Conservation (phyloP, 2,797 vertebrate genomes). For the Apogon talboti region DNA sequence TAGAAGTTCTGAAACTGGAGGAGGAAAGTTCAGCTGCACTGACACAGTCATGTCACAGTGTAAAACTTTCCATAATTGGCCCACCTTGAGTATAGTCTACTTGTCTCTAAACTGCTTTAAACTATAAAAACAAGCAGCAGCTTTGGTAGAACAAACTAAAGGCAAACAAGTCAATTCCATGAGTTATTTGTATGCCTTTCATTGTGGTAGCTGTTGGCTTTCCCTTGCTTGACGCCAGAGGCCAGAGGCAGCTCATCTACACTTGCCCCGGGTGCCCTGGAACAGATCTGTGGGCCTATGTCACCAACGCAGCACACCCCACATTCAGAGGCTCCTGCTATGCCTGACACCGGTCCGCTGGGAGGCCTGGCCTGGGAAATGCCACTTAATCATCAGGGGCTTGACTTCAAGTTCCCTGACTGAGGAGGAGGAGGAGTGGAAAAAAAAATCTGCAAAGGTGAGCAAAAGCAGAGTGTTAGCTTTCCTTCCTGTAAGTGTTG, state of each 20-base stretch:
- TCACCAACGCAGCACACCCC: conserved; percentile 21
- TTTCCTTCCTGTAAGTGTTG: conserved; percentile 16
- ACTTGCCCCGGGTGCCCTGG: conserved; percentile 37
- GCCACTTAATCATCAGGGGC: conserved; percentile 46
- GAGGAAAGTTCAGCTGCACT: conserved; percentile 3
- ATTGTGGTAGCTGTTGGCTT: conserved; percentile 11
- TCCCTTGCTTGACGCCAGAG: conserved; percentile 6
- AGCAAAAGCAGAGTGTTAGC: neutral
- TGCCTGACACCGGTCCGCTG: conserved; percentile 40
- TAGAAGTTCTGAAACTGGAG: neutral
- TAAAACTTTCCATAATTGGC: neutral
- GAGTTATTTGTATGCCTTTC: conserved; percentile 32
- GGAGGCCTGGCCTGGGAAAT: conserved; percentile 41
- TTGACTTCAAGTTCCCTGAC: conserved; percentile 39
- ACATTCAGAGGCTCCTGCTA: conserved; percentile 22
- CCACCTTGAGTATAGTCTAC: neutral
- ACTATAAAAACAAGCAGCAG: neutral
- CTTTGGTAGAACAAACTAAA: neutral
- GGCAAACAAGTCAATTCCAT: conserved; percentile 10
- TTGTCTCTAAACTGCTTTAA: neutral
- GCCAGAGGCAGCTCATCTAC: conserved; percentile 43
- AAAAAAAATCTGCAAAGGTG: conserved; percentile 5
- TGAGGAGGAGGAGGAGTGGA: conserved; percentile 23
- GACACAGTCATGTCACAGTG: neutral
- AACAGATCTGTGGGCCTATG: conserved; percentile 40